Evolutionary conservation across 2,888 invertebrate genomes (phyloP).

Genomic region (Heliconius erato): DNA sequence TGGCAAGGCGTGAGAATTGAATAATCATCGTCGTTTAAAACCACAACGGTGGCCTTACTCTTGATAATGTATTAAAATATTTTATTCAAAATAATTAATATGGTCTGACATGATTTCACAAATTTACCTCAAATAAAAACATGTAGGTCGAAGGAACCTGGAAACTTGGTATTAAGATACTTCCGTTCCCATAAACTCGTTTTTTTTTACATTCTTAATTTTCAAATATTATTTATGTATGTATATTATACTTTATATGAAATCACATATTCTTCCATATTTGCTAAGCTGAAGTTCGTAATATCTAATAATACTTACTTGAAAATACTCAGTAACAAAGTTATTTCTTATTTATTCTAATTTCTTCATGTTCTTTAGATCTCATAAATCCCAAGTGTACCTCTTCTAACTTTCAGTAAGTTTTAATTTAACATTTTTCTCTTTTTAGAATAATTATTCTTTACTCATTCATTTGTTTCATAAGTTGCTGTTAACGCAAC

Average conservation of each 20-base stretch:
- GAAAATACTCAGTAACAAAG: neutral
- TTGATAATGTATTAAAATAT: too few relatives aligned
- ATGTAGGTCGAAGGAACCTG: too few relatives aligned
- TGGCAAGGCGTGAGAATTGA: too few relatives aligned
- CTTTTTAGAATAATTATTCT: neutral
- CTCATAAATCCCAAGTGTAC: conserved; percentile 1
- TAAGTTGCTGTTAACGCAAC: neutral
- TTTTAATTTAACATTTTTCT: neutral
- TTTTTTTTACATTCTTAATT: neutral
- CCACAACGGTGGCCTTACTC: too few relatives aligned
- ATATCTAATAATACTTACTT: neutral
- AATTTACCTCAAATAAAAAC: too few relatives aligned
- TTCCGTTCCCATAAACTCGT: too few relatives aligned
- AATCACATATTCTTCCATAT: neutral
- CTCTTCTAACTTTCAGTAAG: conserved; percentile 2
- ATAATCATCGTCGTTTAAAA: too few relatives aligned
- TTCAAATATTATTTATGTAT: too few relatives aligned
- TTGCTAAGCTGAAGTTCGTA: neutral
- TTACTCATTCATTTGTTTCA: neutral
- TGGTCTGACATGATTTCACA: too few relatives aligned
- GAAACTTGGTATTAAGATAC: too few relatives aligned
- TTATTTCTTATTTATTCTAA: conserved; percentile 14
- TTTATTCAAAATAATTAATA: too few relatives aligned
- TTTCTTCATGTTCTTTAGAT: conserved; percentile 16
- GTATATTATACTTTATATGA: neutral